Evolutionary conservation across 1,140 invertebrate genomes (phyloP).

Genomic region (Olivierus martensii): DNA sequence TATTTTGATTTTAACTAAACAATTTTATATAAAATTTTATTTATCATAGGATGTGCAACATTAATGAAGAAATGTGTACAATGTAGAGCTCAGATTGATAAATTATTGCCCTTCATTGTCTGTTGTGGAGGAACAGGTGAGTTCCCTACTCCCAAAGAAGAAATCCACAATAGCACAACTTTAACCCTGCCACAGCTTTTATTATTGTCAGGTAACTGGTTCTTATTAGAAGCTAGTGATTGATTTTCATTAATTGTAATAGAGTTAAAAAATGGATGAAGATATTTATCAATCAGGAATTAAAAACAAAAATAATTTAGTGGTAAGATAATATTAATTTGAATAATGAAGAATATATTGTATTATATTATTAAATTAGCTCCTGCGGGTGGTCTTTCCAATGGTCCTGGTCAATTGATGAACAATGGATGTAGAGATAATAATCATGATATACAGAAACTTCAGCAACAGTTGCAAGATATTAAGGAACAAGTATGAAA

Average conservation of each 20-base stretch:
- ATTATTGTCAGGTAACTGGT: not conserved
- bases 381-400: too few relatives aligned
- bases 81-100: constrained; percentile 75
- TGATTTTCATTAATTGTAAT: not conserved
- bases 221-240: not conserved
- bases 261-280: too few relatives aligned
- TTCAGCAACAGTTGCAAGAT: constrained; percentile 91
- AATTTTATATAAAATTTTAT: not conserved
- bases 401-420: constrained; percentile 39
- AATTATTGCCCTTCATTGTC: constrained; percentile 51
- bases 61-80: constrained; percentile 95
- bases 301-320: too few relatives aligned
- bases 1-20: not conserved
- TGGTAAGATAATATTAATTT: too few relatives aligned
- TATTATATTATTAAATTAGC: too few relatives aligned
- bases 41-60: constrained; percentile 52
- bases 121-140: constrained; percentile 37
- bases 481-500: constrained; percentile 82
- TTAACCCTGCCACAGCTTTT: too few relatives aligned
- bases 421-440: constrained; percentile 67
- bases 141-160: not conserved
- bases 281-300: too few relatives aligned
- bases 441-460: constrained; percentile 73
- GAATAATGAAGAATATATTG: too few relatives aligned
- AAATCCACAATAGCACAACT: too few relatives aligned